phyloP scores from a whole-genome alignment of 2,888 invertebrate species.

The Holacanthella duospinosa region DNA sequence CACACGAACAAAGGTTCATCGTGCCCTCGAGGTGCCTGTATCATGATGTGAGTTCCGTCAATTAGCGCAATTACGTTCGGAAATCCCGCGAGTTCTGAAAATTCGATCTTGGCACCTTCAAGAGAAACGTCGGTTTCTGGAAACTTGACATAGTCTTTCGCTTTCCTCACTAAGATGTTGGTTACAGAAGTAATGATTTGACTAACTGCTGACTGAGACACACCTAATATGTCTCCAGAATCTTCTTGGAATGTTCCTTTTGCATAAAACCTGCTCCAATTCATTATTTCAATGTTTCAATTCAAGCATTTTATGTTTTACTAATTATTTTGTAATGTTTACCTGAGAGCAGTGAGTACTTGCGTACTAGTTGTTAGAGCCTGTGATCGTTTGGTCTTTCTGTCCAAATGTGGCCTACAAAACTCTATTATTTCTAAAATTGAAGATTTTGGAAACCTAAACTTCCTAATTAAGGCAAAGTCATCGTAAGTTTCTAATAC shows the following conservation, averaged over 20 bases:
- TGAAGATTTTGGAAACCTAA: too few relatives aligned
- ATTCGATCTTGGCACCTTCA: neutral
- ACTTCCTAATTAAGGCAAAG: too few relatives aligned
- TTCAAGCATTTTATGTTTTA: too few relatives aligned
- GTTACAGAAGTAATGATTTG: neutral
- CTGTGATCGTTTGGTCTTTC: too few relatives aligned
- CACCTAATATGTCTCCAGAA: neutral
- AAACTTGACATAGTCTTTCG: neutral
- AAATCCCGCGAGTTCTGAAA: neutral
- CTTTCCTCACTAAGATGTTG: neutral
- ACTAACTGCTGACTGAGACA: slow-evolving; percentile 9
- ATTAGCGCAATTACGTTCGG: slow-evolving; percentile 11
- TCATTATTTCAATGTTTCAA: too few relatives aligned
- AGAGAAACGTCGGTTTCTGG: neutral
- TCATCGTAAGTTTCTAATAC: too few relatives aligned
- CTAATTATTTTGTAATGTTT: too few relatives aligned
- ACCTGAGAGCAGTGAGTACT: too few relatives aligned
- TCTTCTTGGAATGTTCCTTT: slow-evolving; percentile 12
- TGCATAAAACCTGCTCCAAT: slow-evolving; percentile 5
- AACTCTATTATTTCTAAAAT: too few relatives aligned
- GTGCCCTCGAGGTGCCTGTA: neutral
- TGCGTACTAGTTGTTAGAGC: too few relatives aligned
- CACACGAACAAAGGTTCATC: slow-evolving; percentile 5
- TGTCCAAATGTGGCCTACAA: too few relatives aligned
- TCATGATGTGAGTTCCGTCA: slow-evolving; percentile 11